Evolutionary conservation across 2,113 vertebrate genomes (phyloP), one percentile per base, ranked within the genome.

Genomic region (Glaucidium brasilianum): DNA sequence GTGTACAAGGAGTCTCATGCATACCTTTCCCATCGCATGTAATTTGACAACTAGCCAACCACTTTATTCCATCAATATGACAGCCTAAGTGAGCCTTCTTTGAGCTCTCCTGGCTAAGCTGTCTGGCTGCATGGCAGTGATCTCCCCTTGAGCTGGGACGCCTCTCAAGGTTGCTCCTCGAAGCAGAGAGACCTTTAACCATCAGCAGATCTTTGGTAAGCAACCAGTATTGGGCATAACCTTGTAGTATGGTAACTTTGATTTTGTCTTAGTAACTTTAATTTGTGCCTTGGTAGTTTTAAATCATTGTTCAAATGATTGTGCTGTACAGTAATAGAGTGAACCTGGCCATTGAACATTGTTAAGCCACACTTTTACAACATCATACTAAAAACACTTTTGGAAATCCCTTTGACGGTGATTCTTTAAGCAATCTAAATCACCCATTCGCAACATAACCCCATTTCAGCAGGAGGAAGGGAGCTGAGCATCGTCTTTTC

Each of bases 401-500:
- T 75, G 16, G 26, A 52, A 62, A 32, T 47, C 45, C 12, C 9
- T 72, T 72, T 68, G 26, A 56, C 2, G 9, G 21, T 49, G 41
- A 47, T 68, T 80, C 20, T 72, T 58, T 32, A n/a, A 72, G 18
- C 0, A 2, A 19, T 26, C 8, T 78, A 45, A 50, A 55, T 66
- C 56, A 22, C 27, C 25, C 16, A 20, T 15, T 62, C 1, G 1
- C 4, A 5, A 45, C 12, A 19, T n/a, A 43, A 35, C 27, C 39
- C 34, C 15, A 4, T 56, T 62, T 56, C 58, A 81, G 52, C 15
- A 39, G 7, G 8, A 64, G 39, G 45, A n/a, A 76, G 27, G 59
- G 49, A 74, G 18, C 49, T 0, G 6, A 43, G 71, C 0, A 1
- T 12, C 1, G 0, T 25, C 55, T 69, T 35, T 35, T 75, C 0